Evolutionary conservation across 2,113 vertebrate species (phyloP).

Genomic region (Machaerirhynchus nigripectus): DNA sequence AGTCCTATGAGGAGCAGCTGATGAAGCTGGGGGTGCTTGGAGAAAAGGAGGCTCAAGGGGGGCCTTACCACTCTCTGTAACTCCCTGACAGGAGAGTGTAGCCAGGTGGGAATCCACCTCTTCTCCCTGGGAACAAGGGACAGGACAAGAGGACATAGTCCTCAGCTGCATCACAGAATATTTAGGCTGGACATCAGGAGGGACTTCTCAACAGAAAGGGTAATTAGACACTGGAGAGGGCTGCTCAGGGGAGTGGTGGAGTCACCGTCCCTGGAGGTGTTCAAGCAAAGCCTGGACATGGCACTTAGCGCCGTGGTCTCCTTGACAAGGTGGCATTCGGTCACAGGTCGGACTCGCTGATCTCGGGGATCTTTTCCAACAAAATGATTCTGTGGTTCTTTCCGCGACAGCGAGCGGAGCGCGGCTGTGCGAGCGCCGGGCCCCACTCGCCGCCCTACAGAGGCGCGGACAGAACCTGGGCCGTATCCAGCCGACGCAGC

Average conservation of each 20-base stretch:
- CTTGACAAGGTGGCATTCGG: not conserved
- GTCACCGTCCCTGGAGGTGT: not conserved
- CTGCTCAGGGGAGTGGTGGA: not conserved
- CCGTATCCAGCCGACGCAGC: too few species aligned
- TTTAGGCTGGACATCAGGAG: not conserved
- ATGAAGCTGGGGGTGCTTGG: not conserved
- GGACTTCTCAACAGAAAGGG: not conserved
- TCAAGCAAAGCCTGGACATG: not conserved
- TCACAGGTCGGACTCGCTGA: not conserved
- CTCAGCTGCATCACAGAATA: accelerated
- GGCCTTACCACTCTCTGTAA: accelerated
- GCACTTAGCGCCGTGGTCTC: not conserved
- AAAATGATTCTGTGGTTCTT: not conserved
- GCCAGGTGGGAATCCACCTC: too few species aligned
- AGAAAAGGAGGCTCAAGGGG: not conserved
- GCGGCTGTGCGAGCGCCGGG: accelerated
- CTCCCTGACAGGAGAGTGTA: not conserved
- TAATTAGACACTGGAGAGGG: not conserved
- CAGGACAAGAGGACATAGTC: not conserved
- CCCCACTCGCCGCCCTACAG: too few species aligned
- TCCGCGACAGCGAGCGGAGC: accelerated
- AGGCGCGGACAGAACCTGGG: too few species aligned
- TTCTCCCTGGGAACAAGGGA: too few species aligned
- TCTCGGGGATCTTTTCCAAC: not conserved
- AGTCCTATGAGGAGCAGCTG: not conserved